Evolutionary conservation across 1,140 invertebrate species (phyloP), one percentile per base, ranked within the genome.

Genomic region (Drosophila mauritiana): DNA sequence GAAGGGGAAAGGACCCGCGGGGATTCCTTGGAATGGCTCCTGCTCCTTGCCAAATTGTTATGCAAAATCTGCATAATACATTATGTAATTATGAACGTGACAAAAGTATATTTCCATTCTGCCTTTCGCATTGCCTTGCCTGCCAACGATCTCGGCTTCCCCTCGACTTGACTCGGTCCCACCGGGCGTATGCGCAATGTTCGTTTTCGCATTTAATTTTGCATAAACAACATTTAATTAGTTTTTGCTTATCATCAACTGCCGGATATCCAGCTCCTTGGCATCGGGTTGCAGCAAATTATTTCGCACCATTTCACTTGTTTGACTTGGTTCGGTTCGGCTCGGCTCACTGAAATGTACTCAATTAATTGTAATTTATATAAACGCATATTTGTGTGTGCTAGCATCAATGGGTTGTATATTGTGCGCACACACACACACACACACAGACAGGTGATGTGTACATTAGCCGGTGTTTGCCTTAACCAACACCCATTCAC

Each of bases 51-150:
- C 75, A 78, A 83, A 86, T 86, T 82, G 82, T 82, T 86, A 88
- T 82, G 83, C 69, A 79, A 86, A 88, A 88, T 86, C 75, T 86
- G 83, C 83, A 86, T 86, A 86, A 86, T 86, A 86, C 83, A 86
- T 86, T 86, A 88, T 86, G 79, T 81, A 86, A 86, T 86, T 86
- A 86, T 86, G 79, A 82, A 83, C 83, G 83, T 86, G 83, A 86
- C 83, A 86, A 88, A 86, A 77, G 73, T 76, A 68, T 40, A 62
- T 49, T 80, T 42, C 43, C 42, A 39, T 56, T 25, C 37, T 31
- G 22, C 13, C 15, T 37, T 12, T 46, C 20, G 22, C 15, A 37
- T 15, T 22, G 40, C 1, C 25, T 7, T 27, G 25, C 25, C 25
- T 6, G 6, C 25, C 25, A 27, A 6, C 25, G 5, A 27, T 4